Base-by-base conservation (phyloP, 2,888 invertebrate species). In the Lapara coniferarum region DNA sequence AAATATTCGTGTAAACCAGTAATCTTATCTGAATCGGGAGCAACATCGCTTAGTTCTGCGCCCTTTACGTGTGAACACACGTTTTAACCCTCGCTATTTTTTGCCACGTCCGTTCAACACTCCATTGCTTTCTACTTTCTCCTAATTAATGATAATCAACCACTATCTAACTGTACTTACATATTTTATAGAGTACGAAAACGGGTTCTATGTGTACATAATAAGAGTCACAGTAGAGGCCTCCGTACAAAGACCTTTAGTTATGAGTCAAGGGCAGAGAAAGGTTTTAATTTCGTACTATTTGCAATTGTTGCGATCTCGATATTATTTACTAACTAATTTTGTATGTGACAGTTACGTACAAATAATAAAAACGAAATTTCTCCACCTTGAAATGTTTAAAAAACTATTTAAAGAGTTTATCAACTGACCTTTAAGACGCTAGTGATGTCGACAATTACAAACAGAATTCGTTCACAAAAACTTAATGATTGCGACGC, bases 11-110 rank as follows among this genome's bases (percentile, higher is more conserved):
- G 25, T 63, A 49, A 46, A 16, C 10, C 44, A 13, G 49, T 19
- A 63, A 63, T 46, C 19, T 68, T 72, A 74, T 76, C 73, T 71
- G 71, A 68, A 73, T 73, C 67, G 66, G 72, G 66, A 55, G 70
- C 68, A 74, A 66, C 68, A 67, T 71, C 71, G 71, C 74, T 69
- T 68, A 69, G 52, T 13, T 51, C 16, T 12, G 37, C 89, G 88
- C 85, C 90, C 89, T 90, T 90, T 89, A 84, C 90, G 88, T 89
- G 86, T 78, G 68, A 77, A 76, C 81, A 75, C 80, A 79, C 37
- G 51, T 56, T 51, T 68, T 68, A 68, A 58, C 77, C 73, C 81
- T 77, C 70, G 71, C 76, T 69, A 77, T 85, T 87, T 84, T 86
- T 86, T 66, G 37, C 52, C 37, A 78, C 80, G 69, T 70, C 72